Evolutionary conservation across 2,797 vertebrate species (phyloP).

Genomic region (Tarsius wallacei): DNA sequence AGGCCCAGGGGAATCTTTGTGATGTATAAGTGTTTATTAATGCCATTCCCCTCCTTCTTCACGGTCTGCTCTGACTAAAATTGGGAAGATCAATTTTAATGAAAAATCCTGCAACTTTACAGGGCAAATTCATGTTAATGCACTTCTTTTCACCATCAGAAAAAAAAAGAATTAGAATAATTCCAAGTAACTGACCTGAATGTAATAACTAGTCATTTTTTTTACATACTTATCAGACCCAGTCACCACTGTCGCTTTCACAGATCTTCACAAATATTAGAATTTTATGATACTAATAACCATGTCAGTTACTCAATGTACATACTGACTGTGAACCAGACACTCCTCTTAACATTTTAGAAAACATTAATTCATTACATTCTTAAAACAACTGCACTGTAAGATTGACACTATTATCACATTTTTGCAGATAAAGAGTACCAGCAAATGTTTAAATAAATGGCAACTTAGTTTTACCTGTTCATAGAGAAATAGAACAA

Average conservation of each 20-base stretch:
- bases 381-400: not conserved
- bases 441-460: not conserved
- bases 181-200: not conserved
- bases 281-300: not conserved
- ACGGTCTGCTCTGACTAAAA: not conserved
- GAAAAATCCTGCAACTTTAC: conserved; percentile 18
- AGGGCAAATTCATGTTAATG: conserved; percentile 18
- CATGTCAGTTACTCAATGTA: not conserved
- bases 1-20: not conserved
- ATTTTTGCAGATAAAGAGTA: not conserved
- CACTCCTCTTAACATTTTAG: not conserved
- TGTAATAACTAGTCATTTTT: not conserved
- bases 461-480: not conserved
- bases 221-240: not conserved
- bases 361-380: not conserved
- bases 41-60: conserved; percentile 30
- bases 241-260: not conserved
- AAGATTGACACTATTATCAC: not conserved
- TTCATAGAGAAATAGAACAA: not conserved
- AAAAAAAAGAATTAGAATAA: not conserved
- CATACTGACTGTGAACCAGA: not conserved
- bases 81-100: conserved; percentile 52
- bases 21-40: not conserved
- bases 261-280: not conserved
- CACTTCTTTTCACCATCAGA: not conserved